Evolutionary conservation across 2,888 invertebrate genomes (phyloP).

Genomic region (Agonum fuliginosum): DNA sequence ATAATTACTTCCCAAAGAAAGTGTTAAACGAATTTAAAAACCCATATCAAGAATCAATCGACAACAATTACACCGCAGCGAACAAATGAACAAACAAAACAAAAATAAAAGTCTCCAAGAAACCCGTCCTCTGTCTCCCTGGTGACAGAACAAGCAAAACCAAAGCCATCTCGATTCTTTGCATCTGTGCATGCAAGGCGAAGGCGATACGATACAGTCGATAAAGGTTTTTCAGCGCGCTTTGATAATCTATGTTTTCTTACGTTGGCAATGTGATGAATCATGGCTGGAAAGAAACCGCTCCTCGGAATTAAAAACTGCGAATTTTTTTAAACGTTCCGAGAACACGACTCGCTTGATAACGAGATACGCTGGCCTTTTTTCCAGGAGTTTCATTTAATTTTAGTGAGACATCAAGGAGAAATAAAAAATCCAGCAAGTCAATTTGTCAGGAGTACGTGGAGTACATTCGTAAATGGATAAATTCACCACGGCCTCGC

Average conservation of each 20-base stretch:
- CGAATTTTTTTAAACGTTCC: slow-evolving; percentile 45
- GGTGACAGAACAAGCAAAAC: slow-evolving; percentile 12
- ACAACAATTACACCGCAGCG: slow-evolving; percentile 5
- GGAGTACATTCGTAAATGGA: slow-evolving; percentile 41
- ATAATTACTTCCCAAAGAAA: slow-evolving; percentile 7
- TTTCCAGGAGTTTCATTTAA: slow-evolving; percentile 55
- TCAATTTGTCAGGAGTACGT: slow-evolving; percentile 54
- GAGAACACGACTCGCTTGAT: slow-evolving; percentile 39
- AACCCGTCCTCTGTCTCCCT: background rate
- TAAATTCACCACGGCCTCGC: background rate
- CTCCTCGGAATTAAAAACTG: slow-evolving; percentile 21
- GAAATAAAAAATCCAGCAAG: slow-evolving; percentile 36
- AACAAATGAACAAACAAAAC: slow-evolving; percentile 17
- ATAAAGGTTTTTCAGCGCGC: slow-evolving; percentile 36
- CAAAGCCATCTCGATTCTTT: background rate
- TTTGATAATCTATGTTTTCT: slow-evolving; percentile 41
- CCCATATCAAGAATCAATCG: slow-evolving; percentile 19
- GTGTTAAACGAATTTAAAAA: slow-evolving; percentile 16
- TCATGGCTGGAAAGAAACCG: slow-evolving; percentile 31
- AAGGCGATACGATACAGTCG: background rate
- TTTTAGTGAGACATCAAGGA: slow-evolving; percentile 55
- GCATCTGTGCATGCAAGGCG: background rate
- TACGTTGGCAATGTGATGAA: slow-evolving; percentile 44
- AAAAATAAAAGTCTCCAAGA: background rate
- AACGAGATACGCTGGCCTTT: slow-evolving; percentile 50